A percentile compares a stretch with the other conserved stretches of the same genome.
Conservation (phyloP, 2,797 vertebrate genomes). For the Syngnathus rostellatus region DNA sequence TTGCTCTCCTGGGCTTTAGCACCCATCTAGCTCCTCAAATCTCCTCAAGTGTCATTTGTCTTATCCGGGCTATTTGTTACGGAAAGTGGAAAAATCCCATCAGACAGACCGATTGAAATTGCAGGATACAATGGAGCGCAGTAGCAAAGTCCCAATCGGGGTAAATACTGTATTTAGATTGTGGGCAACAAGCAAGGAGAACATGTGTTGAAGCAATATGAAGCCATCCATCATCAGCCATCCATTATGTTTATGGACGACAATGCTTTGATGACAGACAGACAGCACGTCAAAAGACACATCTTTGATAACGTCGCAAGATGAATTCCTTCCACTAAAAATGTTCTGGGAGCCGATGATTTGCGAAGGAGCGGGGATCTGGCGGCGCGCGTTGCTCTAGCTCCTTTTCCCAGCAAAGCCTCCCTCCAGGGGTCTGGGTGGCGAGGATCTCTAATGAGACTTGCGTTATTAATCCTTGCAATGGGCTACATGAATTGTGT, state of each 20-base stretch:
- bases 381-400: conserved; percentile 45
- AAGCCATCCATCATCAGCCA: conserved; percentile 46
- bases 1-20: no score
- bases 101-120: no score
- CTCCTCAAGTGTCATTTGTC: no score
- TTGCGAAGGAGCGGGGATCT: conserved; percentile 53
- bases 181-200: background rate
- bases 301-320: conserved; percentile 62
- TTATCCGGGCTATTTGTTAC: no score
- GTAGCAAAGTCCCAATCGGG: no score
- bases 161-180: background rate
- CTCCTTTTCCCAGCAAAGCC: conserved; percentile 64
- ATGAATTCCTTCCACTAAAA: conserved; percentile 72
- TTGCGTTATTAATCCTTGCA: conserved; percentile 70
- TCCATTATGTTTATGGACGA: conserved; percentile 61
- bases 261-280: conserved; percentile 17
- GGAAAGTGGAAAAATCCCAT: no score
- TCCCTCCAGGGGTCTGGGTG: conserved; percentile 59
- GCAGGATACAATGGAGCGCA: no score
- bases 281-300: conserved; percentile 55
- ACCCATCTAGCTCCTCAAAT: no score
- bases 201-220: conserved; percentile 47
- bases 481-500: conserved; percentile 67
- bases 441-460: conserved; percentile 69
- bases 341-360: conserved; percentile 63